Base-by-base conservation (phyloP, 2,888 invertebrate species). In the Cheilosia grossa region DNA sequence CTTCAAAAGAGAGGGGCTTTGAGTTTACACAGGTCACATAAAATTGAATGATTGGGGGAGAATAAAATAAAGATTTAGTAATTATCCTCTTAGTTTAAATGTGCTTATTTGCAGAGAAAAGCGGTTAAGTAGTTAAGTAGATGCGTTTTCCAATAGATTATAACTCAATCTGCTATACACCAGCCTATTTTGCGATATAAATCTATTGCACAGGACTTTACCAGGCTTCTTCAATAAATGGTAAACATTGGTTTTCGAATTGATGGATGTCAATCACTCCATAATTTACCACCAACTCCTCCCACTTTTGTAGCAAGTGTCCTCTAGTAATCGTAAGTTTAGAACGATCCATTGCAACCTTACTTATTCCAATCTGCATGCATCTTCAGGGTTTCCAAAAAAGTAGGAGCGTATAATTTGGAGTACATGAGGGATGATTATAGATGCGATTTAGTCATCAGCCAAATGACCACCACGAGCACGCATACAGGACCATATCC, bases 141-240 rank as follows among this genome's bases (percentile, higher is more conserved):
- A 44, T 21, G 44, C 15, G 17, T 27, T 44, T 17, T 44, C 21
- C 27, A n/a, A 27, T 5, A 42, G 44, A 10, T 61, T 61, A 5
- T n/a, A 56, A 19, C 33, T 37, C 56, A 61, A 30, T 17, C n/a
- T 56, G 10, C n/a, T 61, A 15, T 47, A 61, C 13, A 61, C 10
- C 27, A 44, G 24, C 27, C 7, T 44, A 30, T 61, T 10, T 47
- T 24, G 27, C 17, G 61, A 61, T 61, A 27, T 10, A 30, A 42
- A 61, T 24, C 10, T n/a, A 13, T 61, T 30, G 6, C n/a, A 61
- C 44, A 61, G 6, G 10, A n/a, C 5, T 15, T 21, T 61, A 13
- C 44, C 24, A 7, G 44, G n/a, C 7, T 24, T 61, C 9, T 27
- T 44, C 44, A 42, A 40, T 40, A 15, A 27, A 27, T 27, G 27